Conservation (phyloP, 2,888 invertebrate species). For the Phania funesta region DNA sequence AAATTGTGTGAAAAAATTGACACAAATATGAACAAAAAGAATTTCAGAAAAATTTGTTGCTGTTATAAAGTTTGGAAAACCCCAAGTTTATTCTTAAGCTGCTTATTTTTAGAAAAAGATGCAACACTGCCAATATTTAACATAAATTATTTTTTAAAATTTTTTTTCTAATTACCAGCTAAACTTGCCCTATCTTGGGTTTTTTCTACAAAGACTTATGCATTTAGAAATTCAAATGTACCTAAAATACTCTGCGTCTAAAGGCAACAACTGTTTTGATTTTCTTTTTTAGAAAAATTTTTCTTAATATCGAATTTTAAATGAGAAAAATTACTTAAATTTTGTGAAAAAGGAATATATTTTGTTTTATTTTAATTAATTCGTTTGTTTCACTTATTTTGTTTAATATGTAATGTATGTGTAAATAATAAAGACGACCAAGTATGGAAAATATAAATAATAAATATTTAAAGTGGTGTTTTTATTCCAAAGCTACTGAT, state of each 20-base stretch:
- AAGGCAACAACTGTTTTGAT: slow-evolving; percentile 46
- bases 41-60: slow-evolving; percentile 56
- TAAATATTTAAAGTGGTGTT: neutral
- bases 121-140: slow-evolving; percentile 45
- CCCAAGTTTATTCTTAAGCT: slow-evolving; percentile 27
- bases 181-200: slow-evolving; percentile 52
- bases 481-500: neutral
- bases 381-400: slow-evolving; percentile 62
- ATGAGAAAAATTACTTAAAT: neutral
- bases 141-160: slow-evolving; percentile 1
- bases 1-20: slow-evolving; percentile 13
- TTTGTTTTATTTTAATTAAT: slow-evolving; percentile 51
- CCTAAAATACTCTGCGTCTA: slow-evolving; percentile 12
- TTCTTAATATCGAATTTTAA: slow-evolving; percentile 7
- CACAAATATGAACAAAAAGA: slow-evolving; percentile 26
- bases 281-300: slow-evolving; percentile 29
- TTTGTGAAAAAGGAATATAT: slow-evolving; percentile 27
- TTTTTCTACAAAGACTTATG: neutral
- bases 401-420: slow-evolving; percentile 67
- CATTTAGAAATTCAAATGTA: slow-evolving; percentile 2
- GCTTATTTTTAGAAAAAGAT: neutral
- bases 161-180: neutral
- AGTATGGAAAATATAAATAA: slow-evolving; percentile 60
- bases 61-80: neutral
- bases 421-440: slow-evolving; percentile 66